phyloP scores from a whole-genome alignment of 2,888 invertebrate genomes.

The Leptogaster cylindrica region DNA sequence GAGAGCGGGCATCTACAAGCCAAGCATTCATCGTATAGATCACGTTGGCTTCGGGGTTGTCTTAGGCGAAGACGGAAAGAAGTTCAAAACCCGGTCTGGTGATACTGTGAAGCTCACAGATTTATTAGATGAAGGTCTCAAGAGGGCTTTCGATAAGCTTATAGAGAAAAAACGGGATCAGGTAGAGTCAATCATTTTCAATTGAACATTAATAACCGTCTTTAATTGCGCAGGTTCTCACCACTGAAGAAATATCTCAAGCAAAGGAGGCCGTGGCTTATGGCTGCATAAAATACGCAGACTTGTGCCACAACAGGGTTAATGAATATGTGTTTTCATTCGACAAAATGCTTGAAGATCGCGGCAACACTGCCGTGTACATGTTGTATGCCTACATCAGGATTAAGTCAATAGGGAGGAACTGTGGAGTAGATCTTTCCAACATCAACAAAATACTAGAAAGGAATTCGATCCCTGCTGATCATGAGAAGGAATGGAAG shows the following conservation, averaged over 20 bases:
- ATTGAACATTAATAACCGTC: not conserved
- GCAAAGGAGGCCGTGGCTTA: constrained; percentile 94
- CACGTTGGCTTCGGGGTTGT: constrained; percentile 97
- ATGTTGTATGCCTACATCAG: constrained; percentile 92
- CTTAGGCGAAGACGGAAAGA: constrained; percentile 97
- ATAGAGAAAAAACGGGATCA: constrained; percentile 86
- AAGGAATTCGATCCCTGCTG: constrained; percentile 70
- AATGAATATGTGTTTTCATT: constrained; percentile 98
- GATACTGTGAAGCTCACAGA: constrained; percentile 89
- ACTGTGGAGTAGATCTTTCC: constrained; percentile 64
- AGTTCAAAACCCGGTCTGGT: constrained; percentile 97
- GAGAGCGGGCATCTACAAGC: constrained; percentile 75
- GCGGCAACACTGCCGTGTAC: constrained; percentile 98
- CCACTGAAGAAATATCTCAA: constrained; percentile 76
- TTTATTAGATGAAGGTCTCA: constrained; percentile 89
- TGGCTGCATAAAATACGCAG: constrained; percentile 98
- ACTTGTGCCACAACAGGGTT: constrained; percentile 89
- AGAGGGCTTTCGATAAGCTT: constrained; percentile 80
- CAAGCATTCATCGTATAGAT: constrained; percentile 73
- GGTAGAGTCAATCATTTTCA: constrained; percentile 62
- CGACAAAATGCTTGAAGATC: constrained; percentile 98
- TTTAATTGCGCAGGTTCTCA: constrained; percentile 68
- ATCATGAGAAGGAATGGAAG: constrained; percentile 94
- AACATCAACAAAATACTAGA: constrained; percentile 70
- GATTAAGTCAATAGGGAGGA: constrained; percentile 88